Evolutionary conservation across 30 jellyfish, hydroid and myxozoan species (phyloP).

Genomic region (Hydractinia echinata): DNA sequence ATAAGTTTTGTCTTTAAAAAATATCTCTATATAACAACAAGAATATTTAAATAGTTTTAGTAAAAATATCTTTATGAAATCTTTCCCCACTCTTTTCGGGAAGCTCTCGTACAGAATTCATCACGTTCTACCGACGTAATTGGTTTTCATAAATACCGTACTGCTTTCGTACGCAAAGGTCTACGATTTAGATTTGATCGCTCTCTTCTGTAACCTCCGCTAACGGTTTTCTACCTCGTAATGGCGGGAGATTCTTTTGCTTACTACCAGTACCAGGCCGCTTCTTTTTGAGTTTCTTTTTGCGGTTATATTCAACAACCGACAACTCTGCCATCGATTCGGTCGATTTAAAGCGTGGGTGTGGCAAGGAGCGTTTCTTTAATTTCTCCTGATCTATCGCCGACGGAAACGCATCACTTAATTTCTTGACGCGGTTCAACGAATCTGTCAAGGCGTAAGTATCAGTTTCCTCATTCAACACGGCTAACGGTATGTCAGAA

Average conservation of each 20-base stretch:
- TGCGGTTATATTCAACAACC: slow-evolving; percentile 36
- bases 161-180: no score
- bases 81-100: no score
- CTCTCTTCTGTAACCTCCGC: slow-evolving; percentile 37
- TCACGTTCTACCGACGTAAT: no score
- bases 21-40: no score
- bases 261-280: slow-evolving; percentile 12
- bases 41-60: no score
- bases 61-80: no score
- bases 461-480: slow-evolving; percentile 25
- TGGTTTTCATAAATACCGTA: no score
- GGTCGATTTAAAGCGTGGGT: slow-evolving; percentile 14
- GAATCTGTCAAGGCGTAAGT: slow-evolving; percentile 35
- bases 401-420: slow-evolving; percentile 41
- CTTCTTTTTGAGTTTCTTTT: slow-evolving; percentile 35
- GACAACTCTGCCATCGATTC: slow-evolving; percentile 35
- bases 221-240: slow-evolving; percentile 36
- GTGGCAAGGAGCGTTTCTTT: slow-evolving; percentile 45
- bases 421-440: slow-evolving; percentile 30
- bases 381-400: slow-evolving; percentile 37
- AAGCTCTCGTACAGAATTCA: no score
- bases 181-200: background rate
- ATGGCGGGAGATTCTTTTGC: slow-evolving; percentile 32
- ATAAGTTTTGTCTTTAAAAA: no score
- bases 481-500: slow-evolving; percentile 26